Evolutionary conservation across 2,113 vertebrate genomes (phyloP).

Genomic region (Anarrhichthys ocellatus): DNA sequence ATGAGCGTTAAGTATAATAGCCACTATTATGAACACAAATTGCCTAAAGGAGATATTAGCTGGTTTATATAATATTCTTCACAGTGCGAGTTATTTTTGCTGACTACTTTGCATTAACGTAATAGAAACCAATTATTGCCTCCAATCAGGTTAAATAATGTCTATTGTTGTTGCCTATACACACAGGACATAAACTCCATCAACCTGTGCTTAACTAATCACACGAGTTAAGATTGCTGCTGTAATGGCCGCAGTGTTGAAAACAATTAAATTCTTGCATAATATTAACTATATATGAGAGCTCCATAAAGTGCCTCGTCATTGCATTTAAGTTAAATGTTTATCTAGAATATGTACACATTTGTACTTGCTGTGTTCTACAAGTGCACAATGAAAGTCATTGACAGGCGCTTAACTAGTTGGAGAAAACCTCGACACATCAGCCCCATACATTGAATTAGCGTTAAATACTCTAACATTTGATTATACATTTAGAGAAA

Average conservation of each 20-base stretch:
- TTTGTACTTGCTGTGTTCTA: conserved; percentile 7
- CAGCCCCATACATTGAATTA: conserved; percentile 27
- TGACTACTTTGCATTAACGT: background rate
- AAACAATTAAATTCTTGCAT: background rate
- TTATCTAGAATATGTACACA: background rate
- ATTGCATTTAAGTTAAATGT: conserved; percentile 2
- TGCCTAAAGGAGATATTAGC: background rate
- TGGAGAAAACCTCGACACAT: background rate
- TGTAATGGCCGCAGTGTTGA: background rate
- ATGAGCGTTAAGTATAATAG: background rate
- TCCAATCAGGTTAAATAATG: conserved; percentile 3
- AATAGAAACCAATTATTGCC: conserved; percentile 6
- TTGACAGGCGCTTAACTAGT: background rate
- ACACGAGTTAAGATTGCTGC: background rate
- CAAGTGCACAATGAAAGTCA: background rate
- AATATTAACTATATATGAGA: background rate
- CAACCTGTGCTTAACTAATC: background rate
- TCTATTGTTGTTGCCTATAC: background rate
- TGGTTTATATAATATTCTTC: background rate
- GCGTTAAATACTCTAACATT: background rate
- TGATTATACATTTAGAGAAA: conserved; percentile 26
- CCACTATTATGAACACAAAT: background rate
- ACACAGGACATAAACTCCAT: background rate
- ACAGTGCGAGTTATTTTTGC: background rate
- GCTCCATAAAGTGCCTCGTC: background rate